phyloP scores from a whole-genome alignment of 1,140 invertebrate genomes.

The Drosophila sp. region DNA sequence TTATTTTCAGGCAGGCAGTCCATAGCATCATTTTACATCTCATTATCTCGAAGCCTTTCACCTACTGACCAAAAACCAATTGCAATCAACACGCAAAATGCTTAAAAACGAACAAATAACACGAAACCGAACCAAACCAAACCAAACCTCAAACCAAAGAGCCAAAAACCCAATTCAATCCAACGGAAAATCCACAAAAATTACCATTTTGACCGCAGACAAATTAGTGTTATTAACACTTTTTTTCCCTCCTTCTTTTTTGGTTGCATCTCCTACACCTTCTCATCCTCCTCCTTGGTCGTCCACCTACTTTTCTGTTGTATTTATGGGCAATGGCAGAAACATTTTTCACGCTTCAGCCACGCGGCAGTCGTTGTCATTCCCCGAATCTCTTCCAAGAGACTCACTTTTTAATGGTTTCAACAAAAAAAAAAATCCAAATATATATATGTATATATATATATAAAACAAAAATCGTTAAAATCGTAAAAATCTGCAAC shows the following conservation, averaged over 20 bases:
- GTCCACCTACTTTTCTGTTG: constrained; percentile 19
- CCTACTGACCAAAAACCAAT: constrained; percentile 61
- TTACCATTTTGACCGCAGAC: constrained; percentile 64
- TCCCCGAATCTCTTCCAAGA: background rate
- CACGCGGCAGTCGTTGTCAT: constrained; percentile 48
- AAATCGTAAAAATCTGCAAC: constrained; percentile 34
- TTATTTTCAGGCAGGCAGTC: constrained; percentile 26
- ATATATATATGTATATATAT: too few species aligned
- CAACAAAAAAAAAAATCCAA: constrained; percentile 3
- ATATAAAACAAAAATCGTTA: constrained; percentile 1
- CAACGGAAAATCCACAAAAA: constrained; percentile 59
- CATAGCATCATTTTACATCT: constrained; percentile 49
- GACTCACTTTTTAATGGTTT: constrained; percentile 10
- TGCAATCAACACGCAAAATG: constrained; percentile 54
- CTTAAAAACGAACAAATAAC: constrained; percentile 11
- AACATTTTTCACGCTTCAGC: constrained; percentile 57
- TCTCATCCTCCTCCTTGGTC: too few species aligned
- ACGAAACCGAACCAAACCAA: constrained; percentile 6
- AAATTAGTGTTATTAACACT: constrained; percentile 66
- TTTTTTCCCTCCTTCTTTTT: constrained; percentile 27
- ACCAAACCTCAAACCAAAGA: constrained; percentile 38
- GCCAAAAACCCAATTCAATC: constrained; percentile 42
- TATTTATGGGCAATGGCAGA: constrained; percentile 48
- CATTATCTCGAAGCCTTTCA: constrained; percentile 61
- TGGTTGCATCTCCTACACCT: background rate